A percentile compares a stretch with the other conserved stretches of the same genome.
Evolutionary conservation across 2,888 invertebrate genomes (phyloP).

Genomic region (Horisme vitalbata): DNA sequence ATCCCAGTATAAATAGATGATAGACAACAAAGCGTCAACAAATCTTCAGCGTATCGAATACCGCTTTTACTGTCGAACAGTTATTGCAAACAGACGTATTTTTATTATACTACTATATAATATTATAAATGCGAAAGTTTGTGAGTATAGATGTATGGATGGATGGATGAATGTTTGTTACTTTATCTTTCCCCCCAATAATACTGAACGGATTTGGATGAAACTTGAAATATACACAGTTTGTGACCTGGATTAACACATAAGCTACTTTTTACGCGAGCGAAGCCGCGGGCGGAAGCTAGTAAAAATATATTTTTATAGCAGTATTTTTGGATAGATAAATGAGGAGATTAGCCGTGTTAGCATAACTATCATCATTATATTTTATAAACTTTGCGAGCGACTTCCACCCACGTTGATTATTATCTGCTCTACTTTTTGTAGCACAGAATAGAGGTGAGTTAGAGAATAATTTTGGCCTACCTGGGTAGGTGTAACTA

Average conservation of each 20-base stretch:
- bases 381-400: slow-evolving; percentile 17
- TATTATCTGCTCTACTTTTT: slow-evolving; percentile 19
- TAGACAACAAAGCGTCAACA: slow-evolving; percentile 70
- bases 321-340: slow-evolving; percentile 20
- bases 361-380: slow-evolving; percentile 10
- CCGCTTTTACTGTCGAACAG: slow-evolving; percentile 43
- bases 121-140: too few relatives aligned
- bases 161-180: too few relatives aligned
- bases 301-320: slow-evolving; percentile 36
- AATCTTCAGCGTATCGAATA: slow-evolving; percentile 43
- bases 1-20: slow-evolving; percentile 70
- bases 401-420: slow-evolving; percentile 21
- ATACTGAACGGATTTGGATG: too few relatives aligned
- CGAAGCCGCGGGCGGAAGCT: too few relatives aligned
- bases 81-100: slow-evolving; percentile 35
- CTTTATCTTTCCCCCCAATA: too few relatives aligned
- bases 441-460: background rate
- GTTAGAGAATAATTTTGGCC: too few relatives aligned
- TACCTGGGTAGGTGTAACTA: too few relatives aligned
- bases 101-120: slow-evolving; percentile 17
- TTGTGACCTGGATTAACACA: too few relatives aligned
- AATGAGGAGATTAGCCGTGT: slow-evolving; percentile 21
- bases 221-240: too few relatives aligned
- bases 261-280: too few relatives aligned
- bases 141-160: too few relatives aligned